Evolutionary conservation across 2,797 vertebrate genomes (phyloP), one percentile per base, ranked within the genome.

Genomic region (Scolopax rusticola): DNA sequence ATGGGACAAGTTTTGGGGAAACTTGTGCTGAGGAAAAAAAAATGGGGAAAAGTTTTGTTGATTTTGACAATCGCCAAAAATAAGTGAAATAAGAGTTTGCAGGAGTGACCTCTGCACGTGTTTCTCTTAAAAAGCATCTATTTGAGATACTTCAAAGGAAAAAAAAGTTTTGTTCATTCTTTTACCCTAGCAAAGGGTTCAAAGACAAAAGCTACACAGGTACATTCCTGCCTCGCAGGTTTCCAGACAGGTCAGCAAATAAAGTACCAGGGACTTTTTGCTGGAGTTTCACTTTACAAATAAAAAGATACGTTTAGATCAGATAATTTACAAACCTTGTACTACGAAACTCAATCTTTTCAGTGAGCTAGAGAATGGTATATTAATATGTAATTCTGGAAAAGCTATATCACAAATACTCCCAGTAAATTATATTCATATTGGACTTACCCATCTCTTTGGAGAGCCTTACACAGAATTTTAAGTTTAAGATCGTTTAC

Each of bases 391-490:
- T 4, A 36, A 65, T 45, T 75, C 51, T 63, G 54, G 40, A 92
- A 83, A 78, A 75, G 8, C 18, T 51, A 3, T 12, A 25, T 38
- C 45, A 87, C 50, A 80, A 82, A 63, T 50, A 41, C 20, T 65
- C 5, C 20, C 23, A 43, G 21, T 61, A 83, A 38, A 25, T 38
- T 68, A 15, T 15, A 56, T n/a, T 51, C 9, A 48, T 9, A 53
- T 6, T 36, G 48, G 27, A 97, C 99, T 97, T 97, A 99, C 99
- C 98, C 98, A 73, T 99, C 99, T 98, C 98, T 99, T 90, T 96
- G 98, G 45, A 99, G 98, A 28, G 98, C 99, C 97, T 98, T 98
- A 96, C 98, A 98, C 50, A 99, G 98, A 97, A 99, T 99, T 97
- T 99, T 99, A 93, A 99, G 98, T 93, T 99, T 99, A 56, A 99